A percentile compares a stretch with the other conserved stretches of the same genome.
Evolutionary conservation across 2,888 invertebrate species (phyloP).

Genomic region (Drosophila parthenogenetica): DNA sequence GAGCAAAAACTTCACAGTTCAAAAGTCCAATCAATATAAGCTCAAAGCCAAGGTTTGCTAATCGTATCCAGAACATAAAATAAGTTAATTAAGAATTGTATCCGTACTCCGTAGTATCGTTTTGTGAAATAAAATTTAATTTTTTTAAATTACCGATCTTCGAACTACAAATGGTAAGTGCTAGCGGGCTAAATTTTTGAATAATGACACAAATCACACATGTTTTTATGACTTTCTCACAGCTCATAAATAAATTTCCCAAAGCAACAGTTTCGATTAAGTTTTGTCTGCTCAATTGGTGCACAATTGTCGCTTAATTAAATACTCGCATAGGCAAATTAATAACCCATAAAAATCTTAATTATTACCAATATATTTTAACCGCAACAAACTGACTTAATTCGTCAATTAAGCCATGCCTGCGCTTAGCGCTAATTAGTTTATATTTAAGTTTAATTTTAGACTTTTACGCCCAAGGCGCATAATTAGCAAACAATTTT

Average conservation of each 20-base stretch:
- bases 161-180: too few species aligned
- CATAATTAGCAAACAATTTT: constrained; percentile 40
- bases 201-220: not conserved
- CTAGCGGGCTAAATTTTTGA: too few species aligned
- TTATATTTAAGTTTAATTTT: constrained; percentile 23
- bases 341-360: constrained; percentile 2
- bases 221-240: not conserved
- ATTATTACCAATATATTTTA: constrained; percentile 1
- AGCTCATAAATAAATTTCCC: not conserved
- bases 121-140: too few species aligned
- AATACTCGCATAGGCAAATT: not conserved
- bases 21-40: too few species aligned
- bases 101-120: too few species aligned
- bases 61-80: too few species aligned
- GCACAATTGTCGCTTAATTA: not conserved
- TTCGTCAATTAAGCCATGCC: constrained; percentile 22
- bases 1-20: too few species aligned
- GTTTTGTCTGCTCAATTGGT: not conserved
- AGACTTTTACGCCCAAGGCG: constrained; percentile 9
- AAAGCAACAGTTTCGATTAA: not conserved
- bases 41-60: too few species aligned
- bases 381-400: constrained; percentile 6
- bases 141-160: too few species aligned
- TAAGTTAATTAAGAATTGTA: too few species aligned
- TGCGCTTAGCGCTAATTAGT: constrained; percentile 23